Evolutionary conservation across 1,140 invertebrate species (phyloP).

Genomic region (Drosophila bocqueti): DNA sequence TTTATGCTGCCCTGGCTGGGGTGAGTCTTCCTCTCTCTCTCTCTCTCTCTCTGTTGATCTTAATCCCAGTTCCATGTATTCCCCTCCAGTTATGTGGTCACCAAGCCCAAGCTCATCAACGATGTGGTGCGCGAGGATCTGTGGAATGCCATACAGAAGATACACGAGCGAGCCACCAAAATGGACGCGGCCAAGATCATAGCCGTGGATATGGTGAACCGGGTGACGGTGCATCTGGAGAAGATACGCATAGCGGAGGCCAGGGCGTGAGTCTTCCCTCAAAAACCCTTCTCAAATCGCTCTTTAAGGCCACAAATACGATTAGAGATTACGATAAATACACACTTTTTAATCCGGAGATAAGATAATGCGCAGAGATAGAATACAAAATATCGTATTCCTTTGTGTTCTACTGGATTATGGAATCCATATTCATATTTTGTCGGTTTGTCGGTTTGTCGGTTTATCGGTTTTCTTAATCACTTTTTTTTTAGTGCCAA

Average conservation of each 20-base stretch:
- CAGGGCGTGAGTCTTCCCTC: constrained; percentile 87
- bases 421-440: constrained; percentile 1
- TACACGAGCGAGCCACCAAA: constrained; percentile 90
- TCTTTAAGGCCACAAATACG: not conserved
- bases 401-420: constrained; percentile 8
- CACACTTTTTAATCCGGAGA: not conserved
- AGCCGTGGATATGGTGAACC: constrained; percentile 91
- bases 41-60: not conserved
- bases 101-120: constrained; percentile 87
- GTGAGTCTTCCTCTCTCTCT: constrained; percentile 72
- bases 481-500: not conserved
- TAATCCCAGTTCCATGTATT: not conserved
- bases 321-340: constrained; percentile 4
- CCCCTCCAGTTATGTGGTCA: constrained; percentile 72
- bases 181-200: constrained; percentile 93
- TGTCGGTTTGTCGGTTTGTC: not conserved
- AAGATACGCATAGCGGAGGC: constrained; percentile 91
- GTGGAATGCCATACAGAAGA: constrained; percentile 91
- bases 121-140: constrained; percentile 91
- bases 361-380: not conserved
- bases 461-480: constrained; percentile 1
- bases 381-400: not conserved
- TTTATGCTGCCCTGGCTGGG: constrained; percentile 91
- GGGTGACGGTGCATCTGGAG: constrained; percentile 93
- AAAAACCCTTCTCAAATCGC: not conserved